Conservation (phyloP, 2,888 invertebrate species). For the Enchytraeus crypticus region DNA sequence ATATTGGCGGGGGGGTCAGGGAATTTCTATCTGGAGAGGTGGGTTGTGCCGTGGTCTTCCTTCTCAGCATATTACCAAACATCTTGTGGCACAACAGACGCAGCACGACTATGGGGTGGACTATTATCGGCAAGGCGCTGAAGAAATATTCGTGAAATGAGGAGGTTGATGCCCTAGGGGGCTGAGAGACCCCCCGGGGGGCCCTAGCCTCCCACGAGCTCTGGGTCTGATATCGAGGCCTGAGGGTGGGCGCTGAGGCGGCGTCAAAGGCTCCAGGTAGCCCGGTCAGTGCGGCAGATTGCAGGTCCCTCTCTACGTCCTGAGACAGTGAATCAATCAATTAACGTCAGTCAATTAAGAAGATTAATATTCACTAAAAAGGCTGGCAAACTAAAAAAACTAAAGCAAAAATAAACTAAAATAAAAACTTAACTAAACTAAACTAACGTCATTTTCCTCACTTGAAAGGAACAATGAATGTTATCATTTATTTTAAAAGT, state of each 20-base stretch:
- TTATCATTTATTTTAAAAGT: too few relatives aligned
- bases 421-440: too few relatives aligned
- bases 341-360: too few relatives aligned
- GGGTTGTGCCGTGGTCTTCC: constrained; percentile 44
- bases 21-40: constrained; percentile 4
- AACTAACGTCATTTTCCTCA: too few relatives aligned
- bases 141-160: constrained; percentile 39
- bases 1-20: constrained; percentile 6
- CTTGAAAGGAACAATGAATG: too few relatives aligned
- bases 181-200: not conserved
- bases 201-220: not conserved
- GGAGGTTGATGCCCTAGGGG: constrained; percentile 12
- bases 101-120: constrained; percentile 55
- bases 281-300: not conserved
- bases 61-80: constrained; percentile 53
- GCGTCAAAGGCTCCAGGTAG: not conserved
- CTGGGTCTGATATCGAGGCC: not conserved
- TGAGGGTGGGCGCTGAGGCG: not conserved
- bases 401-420: too few relatives aligned
- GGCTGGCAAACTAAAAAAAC: too few relatives aligned
- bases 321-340: not conserved
- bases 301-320: constrained; percentile 4
- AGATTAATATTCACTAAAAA: too few relatives aligned
- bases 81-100: constrained; percentile 55
- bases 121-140: constrained; percentile 51